Conservation (phyloP, 2,888 invertebrate species). For the Orthosia gothica region DNA sequence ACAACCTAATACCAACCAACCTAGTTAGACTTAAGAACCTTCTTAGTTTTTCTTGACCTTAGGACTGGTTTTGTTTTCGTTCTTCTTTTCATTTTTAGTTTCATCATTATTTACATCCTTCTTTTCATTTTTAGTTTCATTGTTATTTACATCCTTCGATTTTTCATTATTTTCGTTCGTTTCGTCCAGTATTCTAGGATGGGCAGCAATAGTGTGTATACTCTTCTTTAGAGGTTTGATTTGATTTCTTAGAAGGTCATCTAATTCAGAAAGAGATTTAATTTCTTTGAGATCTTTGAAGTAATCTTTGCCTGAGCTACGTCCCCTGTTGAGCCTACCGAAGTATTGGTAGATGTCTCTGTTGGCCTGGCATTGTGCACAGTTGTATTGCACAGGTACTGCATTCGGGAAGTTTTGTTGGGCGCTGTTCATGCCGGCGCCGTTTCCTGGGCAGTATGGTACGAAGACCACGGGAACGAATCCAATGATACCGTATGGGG, state of each 20-base stretch:
- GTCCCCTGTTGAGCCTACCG: conserved; percentile 83
- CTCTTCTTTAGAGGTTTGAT: conserved; percentile 84
- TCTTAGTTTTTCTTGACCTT: conserved; percentile 39
- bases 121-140: conserved; percentile 61
- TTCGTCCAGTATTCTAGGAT: conserved; percentile 79
- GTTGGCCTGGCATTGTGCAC: conserved; percentile 90
- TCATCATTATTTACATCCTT: conserved; percentile 59
- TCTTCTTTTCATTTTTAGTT: conserved; percentile 63
- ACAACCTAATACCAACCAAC: conserved; percentile 35
- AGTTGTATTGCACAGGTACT: conserved; percentile 92
- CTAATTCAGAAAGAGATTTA: conserved; percentile 82
- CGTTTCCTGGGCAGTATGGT: conserved; percentile 93
- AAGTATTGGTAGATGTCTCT: conserved; percentile 81
- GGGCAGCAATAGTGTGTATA: conserved; percentile 81
- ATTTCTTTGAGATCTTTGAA: conserved; percentile 86
- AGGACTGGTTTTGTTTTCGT: conserved; percentile 48
- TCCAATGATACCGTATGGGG: conserved; percentile 93
- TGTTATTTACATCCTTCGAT: conserved; percentile 63
- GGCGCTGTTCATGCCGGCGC: conserved; percentile 85
- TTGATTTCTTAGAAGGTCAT: conserved; percentile 83
- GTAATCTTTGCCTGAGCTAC: conserved; percentile 81
- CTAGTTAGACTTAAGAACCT: background rate
- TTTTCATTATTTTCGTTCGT: conserved; percentile 71
- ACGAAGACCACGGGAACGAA: conserved; percentile 94
- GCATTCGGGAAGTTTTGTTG: conserved; percentile 92